Conservation (phyloP, 2,113 vertebrate species). For the Oncorhynchus gorbuscha region DNA sequence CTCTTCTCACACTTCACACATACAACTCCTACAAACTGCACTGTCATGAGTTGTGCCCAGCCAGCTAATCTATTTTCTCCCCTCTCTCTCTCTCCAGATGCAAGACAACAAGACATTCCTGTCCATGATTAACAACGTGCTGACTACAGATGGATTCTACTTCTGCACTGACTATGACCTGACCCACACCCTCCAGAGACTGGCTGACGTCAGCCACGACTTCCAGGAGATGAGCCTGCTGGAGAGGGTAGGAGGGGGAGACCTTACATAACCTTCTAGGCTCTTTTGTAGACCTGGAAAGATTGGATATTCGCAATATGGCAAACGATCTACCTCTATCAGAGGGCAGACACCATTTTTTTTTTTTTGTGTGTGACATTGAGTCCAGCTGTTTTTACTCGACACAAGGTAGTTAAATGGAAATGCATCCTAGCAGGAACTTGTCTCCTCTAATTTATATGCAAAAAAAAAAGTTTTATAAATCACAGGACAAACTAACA, state of each 20-base stretch:
- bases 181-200: slow-evolving; percentile 91
- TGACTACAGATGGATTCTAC: slow-evolving; percentile 94
- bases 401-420: too few species aligned
- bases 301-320: too few species aligned
- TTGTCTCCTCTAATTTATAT: too few species aligned
- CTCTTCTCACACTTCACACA: neutral
- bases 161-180: slow-evolving; percentile 94
- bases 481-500: too few species aligned
- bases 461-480: too few species aligned
- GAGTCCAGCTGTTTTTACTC: too few species aligned
- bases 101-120: slow-evolving; percentile 96
- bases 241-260: slow-evolving; percentile 83
- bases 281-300: too few species aligned
- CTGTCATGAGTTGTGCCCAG: neutral
- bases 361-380: too few species aligned
- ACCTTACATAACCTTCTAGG: too few species aligned
- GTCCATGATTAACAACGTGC: slow-evolving; percentile 89
- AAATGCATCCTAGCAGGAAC: too few species aligned
- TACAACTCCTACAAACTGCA: neutral
- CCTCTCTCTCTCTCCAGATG: slow-evolving; percentile 71
- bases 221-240: slow-evolving; percentile 98
- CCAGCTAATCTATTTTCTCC: slow-evolving; percentile 20
- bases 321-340: too few species aligned
- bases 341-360: too few species aligned
- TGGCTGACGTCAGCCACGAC: slow-evolving; percentile 95